These are phyloP conservation scores for Borostomias antarcticus DNA, from an alignment of 2,797 vertebrate species.

Conservation along the genomic window DNA sequence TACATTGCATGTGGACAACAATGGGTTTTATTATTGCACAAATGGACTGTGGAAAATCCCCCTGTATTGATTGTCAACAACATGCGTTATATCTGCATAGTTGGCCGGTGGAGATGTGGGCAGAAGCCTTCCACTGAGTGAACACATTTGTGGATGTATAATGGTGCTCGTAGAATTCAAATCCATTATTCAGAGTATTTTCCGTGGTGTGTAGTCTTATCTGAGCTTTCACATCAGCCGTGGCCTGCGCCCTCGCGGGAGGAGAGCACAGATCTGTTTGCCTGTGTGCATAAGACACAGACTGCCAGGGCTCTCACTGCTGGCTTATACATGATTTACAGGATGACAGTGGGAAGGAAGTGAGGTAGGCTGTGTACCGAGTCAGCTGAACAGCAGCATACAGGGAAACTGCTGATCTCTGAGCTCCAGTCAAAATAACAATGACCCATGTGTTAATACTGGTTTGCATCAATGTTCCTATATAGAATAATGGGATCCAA, in stretches of 20 bases:
- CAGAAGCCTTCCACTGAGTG: no score
- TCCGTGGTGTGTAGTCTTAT: neutral
- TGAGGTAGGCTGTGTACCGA: slow-evolving; percentile 52
- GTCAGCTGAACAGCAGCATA: slow-evolving; percentile 54
- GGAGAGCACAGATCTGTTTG: slow-evolving; percentile 31
- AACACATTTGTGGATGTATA: neutral
- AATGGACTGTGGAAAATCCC: no score
- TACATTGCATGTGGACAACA: no score
- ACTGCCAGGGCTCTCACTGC: slow-evolving; percentile 25
- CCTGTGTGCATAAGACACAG: slow-evolving; percentile 30
- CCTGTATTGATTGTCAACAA: no score
- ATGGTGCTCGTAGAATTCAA: slow-evolving; percentile 21
- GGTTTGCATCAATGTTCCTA: neutral
- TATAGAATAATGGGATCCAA: neutral
- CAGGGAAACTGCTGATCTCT: slow-evolving; percentile 54
- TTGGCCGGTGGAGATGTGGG: no score
- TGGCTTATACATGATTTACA: slow-evolving; percentile 58
- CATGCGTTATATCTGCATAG: no score
- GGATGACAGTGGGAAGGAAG: slow-evolving; percentile 21
- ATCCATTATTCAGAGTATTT: slow-evolving; percentile 33
- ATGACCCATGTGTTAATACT: slow-evolving; percentile 58
- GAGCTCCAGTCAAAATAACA: slow-evolving; percentile 48
- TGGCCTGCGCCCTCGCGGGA: slow-evolving; percentile 19
- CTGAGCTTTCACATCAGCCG: slow-evolving; percentile 26
- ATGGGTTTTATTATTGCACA: no score